phyloP scores from a whole-genome alignment of 2,797 vertebrate genomes.

The Eulemur coronatus region DNA sequence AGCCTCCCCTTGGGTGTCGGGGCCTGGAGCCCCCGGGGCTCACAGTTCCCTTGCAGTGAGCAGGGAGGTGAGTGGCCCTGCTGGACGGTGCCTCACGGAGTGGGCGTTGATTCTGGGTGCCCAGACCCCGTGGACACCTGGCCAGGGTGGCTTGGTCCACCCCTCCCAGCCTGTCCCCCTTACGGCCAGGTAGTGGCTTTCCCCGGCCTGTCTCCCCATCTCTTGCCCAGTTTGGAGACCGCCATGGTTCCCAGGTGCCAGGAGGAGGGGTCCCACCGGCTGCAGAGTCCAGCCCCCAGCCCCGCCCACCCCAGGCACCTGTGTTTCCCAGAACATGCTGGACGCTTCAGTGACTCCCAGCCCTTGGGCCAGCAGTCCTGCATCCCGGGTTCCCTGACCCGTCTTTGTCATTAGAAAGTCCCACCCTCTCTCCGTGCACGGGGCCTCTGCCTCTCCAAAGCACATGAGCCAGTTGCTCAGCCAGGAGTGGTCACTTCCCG shows the following conservation, averaged over 20 bases:
- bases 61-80: neutral
- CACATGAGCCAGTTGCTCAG: fast-evolving
- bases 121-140: neutral
- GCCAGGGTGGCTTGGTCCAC: fast-evolving
- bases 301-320: no score
- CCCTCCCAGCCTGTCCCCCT: neutral
- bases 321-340: fast-evolving
- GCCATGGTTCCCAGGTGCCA: fast-evolving
- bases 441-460: neutral
- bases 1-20: no score
- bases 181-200: fast-evolving
- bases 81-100: fast-evolving
- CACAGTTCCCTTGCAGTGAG: fast-evolving
- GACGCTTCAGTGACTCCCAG: neutral
- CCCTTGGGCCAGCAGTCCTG: neutral
- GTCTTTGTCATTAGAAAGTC: fast-evolving
- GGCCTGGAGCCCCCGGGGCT: fast-evolving
- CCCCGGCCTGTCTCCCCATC: no score
- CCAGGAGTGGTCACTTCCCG: neutral
- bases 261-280: neutral
- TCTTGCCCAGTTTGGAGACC: neutral
- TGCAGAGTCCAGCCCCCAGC: neutral
- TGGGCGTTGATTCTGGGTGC: no score
- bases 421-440: fast-evolving
- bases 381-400: no score